A percentile compares a stretch with the other conserved stretches of the same genome.
Conservation (phyloP, 2,888 invertebrate species). For the Oeneis ivallda region DNA sequence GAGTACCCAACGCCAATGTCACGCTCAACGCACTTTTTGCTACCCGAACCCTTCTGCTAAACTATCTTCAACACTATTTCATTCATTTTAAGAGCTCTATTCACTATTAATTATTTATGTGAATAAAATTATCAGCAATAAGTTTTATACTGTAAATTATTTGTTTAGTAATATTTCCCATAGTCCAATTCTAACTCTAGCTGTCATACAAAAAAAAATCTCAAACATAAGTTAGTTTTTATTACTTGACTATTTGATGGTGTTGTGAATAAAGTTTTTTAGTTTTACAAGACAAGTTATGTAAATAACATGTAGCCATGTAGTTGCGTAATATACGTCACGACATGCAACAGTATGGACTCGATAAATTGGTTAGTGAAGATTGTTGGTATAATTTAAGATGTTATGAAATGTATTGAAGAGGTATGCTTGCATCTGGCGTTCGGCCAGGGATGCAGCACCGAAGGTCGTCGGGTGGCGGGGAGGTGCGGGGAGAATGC, state of each 20-base stretch:
- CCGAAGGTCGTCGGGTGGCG: slow-evolving; percentile 60
- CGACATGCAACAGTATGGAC: not conserved
- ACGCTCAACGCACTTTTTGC: slow-evolving; percentile 44
- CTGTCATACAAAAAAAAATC: no score
- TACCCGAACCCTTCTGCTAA: slow-evolving; percentile 43
- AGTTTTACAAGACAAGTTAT: not conserved
- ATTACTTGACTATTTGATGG: not conserved
- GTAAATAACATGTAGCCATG: not conserved
- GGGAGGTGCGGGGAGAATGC: slow-evolving; percentile 46
- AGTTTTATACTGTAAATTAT: not conserved
- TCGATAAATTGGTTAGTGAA: slow-evolving; percentile 9
- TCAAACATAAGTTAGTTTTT: no score
- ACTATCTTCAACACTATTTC: slow-evolving; percentile 41
- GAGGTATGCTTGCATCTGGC: slow-evolving; percentile 58
- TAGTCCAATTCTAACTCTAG: not conserved
- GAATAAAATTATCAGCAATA: not conserved
- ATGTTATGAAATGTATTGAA: slow-evolving; percentile 41
- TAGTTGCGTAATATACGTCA: not conserved
- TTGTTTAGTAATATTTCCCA: not conserved
- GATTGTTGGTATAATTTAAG: slow-evolving; percentile 44
- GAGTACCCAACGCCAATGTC: slow-evolving; percentile 36
- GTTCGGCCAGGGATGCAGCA: slow-evolving; percentile 69
- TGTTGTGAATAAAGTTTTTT: not conserved
- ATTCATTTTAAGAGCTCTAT: slow-evolving; percentile 37
- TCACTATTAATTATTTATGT: no score